Evolutionary conservation across 2,797 vertebrate genomes (phyloP).

Genomic region (Tiaroga cobitis): DNA sequence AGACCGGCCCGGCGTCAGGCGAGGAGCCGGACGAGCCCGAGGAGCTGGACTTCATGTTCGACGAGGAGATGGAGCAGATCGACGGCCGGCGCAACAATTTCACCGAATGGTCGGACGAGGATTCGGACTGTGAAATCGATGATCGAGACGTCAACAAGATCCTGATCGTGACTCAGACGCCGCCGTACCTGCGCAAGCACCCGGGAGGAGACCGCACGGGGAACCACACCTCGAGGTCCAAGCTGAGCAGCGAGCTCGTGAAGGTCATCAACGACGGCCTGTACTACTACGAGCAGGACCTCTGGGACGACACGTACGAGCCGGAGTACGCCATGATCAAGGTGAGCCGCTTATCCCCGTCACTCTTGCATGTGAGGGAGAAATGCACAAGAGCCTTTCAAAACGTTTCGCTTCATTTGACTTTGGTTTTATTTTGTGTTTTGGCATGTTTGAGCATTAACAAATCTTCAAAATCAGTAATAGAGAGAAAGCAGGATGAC

Average conservation of each 20-base stretch:
- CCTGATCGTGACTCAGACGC: conserved; percentile 96
- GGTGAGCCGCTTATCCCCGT: conserved; percentile 75
- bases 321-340: conserved; percentile 98
- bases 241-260: conserved; percentile 90
- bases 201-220: conserved; percentile 96
- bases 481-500: background rate
- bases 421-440: background rate
- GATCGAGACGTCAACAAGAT: conserved; percentile 98
- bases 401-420: background rate
- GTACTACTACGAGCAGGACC: conserved; percentile 97
- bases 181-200: conserved; percentile 94
- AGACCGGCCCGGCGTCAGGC: conserved; percentile 59
- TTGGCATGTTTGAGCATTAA: background rate
- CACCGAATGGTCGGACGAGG: conserved; percentile 97
- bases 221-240: conserved; percentile 91
- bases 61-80: conserved; percentile 98
- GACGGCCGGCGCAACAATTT: conserved; percentile 97
- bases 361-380: too few species aligned
- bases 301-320: conserved; percentile 95
- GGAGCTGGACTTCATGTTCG: conserved; percentile 97
- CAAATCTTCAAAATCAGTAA: background rate
- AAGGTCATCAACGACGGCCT: conserved; percentile 98
- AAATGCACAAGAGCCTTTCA: too few species aligned
- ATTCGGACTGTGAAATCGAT: conserved; percentile 94
- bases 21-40: conserved; percentile 92